Evolutionary conservation across 1,140 invertebrate species (phyloP).

Genomic region (Heliconius himera): DNA sequence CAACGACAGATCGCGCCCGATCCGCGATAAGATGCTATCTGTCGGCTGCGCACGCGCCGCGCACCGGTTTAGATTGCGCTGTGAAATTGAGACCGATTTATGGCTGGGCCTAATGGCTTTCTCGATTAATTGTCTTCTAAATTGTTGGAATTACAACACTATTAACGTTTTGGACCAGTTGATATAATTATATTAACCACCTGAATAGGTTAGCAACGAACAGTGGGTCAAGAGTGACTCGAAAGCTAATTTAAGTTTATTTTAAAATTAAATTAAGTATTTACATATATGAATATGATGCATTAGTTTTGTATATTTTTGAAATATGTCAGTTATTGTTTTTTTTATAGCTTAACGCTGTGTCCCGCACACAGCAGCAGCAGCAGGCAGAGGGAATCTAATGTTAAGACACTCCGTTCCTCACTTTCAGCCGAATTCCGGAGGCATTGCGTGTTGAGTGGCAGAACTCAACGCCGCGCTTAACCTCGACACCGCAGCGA

Average conservation of each 20-base stretch:
- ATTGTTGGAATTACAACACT: constrained; percentile 40
- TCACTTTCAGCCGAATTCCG: no score
- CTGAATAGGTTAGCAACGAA: background rate
- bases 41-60: constrained; percentile 59
- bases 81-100: constrained; percentile 64
- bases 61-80: constrained; percentile 46
- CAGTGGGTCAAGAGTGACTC: background rate
- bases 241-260: background rate
- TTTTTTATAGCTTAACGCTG: no score
- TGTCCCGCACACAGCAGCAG: no score
- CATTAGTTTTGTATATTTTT: background rate
- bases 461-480: no score
- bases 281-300: background rate
- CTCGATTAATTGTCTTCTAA: constrained; percentile 58
- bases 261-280: background rate
- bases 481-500: no score
- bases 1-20: constrained; percentile 58
- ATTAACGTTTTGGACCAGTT: constrained; percentile 35
- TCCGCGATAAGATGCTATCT: constrained; percentile 66
- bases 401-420: no score
- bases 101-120: constrained; percentile 54
- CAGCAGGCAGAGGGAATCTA: no score
- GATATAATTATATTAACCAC: constrained; percentile 15
- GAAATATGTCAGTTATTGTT: background rate
- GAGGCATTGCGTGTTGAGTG: no score